Evolutionary conservation across 2,888 invertebrate genomes (phyloP), one percentile per base, ranked within the genome.

Genomic region (Dioctria linearis): DNA sequence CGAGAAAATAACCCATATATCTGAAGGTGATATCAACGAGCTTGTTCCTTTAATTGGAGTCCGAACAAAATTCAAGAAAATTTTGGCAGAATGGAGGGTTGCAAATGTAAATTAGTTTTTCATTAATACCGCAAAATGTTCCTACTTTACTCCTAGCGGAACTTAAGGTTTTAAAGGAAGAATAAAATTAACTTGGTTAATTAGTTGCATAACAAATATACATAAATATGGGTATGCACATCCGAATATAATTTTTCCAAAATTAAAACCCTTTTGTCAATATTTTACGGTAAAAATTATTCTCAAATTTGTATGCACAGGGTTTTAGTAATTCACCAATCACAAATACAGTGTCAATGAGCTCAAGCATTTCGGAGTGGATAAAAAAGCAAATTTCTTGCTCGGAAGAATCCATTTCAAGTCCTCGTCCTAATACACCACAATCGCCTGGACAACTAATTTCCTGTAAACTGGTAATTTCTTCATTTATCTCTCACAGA

Each of bases 61-160:
- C 51, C 51, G 51, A 51, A 51, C 51, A 51, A 51, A 51, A 11
- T 51, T 51, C 11, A 51, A 51, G 51, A 51, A 51, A 51, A 51
- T 2, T 51, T 11, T 51, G 51, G 51, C 11, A 2, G 51, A 51
- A 51, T 51, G 51, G 51, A 51, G 51, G 51, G 11, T 11, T 51
- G 51, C 11, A 51, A 51, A 51, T 51, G 51, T 51, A 51, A 51
- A n/a, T n/a, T n/a, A 25, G 25, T 25, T 25, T 25, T 25, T 25
- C 25, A 25, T 25, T 25, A 25, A 25, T 25, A 25, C 25, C 25
- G 25, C 25, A 25, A 25, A 25, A 25, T 25, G 25, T 25, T 25
- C 25, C 25, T 25, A 25, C 25, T 25, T 25, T 25, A 25, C 25
- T 25, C 25, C 25, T 25, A 2, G 25, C 2, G 25, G 25, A 25